Evolutionary conservation across 2,797 vertebrate species (phyloP), one percentile per base, ranked within the genome.

Genomic region (Dermochelys coriacea): DNA sequence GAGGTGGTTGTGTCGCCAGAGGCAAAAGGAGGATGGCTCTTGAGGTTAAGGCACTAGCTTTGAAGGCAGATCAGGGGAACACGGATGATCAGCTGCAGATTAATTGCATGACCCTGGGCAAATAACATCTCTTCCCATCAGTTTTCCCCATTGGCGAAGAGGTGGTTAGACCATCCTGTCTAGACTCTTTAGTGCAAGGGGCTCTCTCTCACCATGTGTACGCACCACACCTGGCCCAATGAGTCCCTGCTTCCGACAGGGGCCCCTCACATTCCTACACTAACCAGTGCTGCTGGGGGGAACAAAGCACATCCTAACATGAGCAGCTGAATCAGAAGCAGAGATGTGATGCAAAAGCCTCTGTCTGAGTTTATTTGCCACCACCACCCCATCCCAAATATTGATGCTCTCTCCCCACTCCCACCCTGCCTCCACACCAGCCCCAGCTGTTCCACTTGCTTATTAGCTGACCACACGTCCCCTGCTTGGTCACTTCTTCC

Each of bases 401-500:
- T 47, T 82, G 37, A 37, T 52, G 79, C 51, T 75, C 49, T 77
- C 29, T 64, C 14, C 15, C 57, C 82, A 37, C 37, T n/a, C 31
- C 2, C 50, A 29, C 3, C 19, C 11, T 23, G 41, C 45, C 12
- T 31, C 16, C 7, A 18, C n/a, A n/a, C n/a, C n/a, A 87, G 8
- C 12, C 51, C 85, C 41, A 49, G 82, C 77, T 34, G 79, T 57
- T 82, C 84, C 74, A 54, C 6, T 88, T 75, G 49, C 12, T 75
- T 85, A 45, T 47, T 78, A 71, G 31, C 82, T 82, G 77, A 89
- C 85, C 80, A 64, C 80, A 41, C 54, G n/a, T 55, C 55, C 78
- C 87, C 78, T 89, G 27, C 52, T 51, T 68, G 77, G 89, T 77
- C 93, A 47, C 34, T 18, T 23, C 64, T 86, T 91, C 94, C 86